Base-by-base conservation (phyloP, 2,797 vertebrate species). In the Notolepis coatsorum region DNA sequence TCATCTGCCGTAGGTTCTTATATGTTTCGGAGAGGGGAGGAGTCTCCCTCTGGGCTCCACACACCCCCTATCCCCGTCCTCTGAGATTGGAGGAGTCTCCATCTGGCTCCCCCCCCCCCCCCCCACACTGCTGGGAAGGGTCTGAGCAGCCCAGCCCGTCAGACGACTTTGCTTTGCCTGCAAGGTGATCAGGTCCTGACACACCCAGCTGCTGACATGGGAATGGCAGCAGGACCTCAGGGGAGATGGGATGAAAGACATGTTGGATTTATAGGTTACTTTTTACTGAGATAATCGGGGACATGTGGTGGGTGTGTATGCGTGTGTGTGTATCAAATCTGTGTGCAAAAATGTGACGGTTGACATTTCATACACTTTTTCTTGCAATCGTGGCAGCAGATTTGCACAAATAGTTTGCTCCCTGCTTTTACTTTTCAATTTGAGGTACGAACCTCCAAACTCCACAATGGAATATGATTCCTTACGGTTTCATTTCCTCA, bases 1-100 rank as follows among this genome's bases (percentile, higher is more conserved):
- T 23, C 41, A 48, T 57, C 30, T 0, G 12, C 13, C 23, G 39
- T 23, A 43, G 47, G 9, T 39, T 82, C 93, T 90, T 94, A 90
- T 90, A 47, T 74, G 49, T 30, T 46, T 79, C 53, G 2, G 25
- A 23, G 37, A 28, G 35, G 3, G 37, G 51, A 77, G 80, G 86
- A 76, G 78, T 72, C 66, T 49, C 52, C 71, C 27, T 20, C 9
- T 25, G 24, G 61, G 74, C 51, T 60, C 81, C 66, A 70, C 41
- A 28, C 51, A 5, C 75, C 75, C 70, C 80, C 70, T 57, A 81
- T 65, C 69, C 73, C 54, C 71, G 71, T 30, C 66, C 67, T 73
- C 58, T 61, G 60, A 28, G 37, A 60, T 61, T 53, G 30, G 38
- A 33, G 63, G 57, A 63, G n/a, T n/a, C n/a, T n/a, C n/a, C n/a